These are phyloP conservation scores for Tortrix viridana DNA, from an alignment of 2,888 invertebrate species.

Conservation along the genomic window DNA sequence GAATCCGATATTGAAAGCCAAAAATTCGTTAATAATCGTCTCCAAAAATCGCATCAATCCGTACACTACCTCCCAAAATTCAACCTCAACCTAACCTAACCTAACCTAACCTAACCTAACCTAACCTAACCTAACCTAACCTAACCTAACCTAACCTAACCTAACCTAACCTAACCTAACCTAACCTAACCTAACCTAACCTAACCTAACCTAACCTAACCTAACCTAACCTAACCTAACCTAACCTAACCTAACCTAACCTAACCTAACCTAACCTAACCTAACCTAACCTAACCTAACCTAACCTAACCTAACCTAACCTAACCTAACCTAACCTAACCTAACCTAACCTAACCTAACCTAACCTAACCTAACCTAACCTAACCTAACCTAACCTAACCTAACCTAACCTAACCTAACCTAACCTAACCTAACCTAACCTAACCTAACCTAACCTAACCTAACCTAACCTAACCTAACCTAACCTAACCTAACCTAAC, in stretches of 20 bases:
- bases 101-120: neutral
- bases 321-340: neutral
- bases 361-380: too few relatives aligned
- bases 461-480: constrained; percentile 17
- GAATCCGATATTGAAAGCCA: too few relatives aligned
- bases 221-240: constrained; percentile 7
- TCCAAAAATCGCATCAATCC: too few relatives aligned
- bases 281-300: constrained; percentile 25
- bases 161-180: constrained; percentile 25
- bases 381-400: too few relatives aligned
- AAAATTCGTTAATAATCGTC: too few relatives aligned
- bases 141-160: constrained; percentile 25
- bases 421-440: constrained; percentile 23
- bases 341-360: too few relatives aligned
- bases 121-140: constrained; percentile 12
- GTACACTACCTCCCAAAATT: too few relatives aligned
- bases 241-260: constrained; percentile 15
- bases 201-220: constrained; percentile 10
- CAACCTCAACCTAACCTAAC: neutral
- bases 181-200: constrained; percentile 20
- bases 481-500: constrained; percentile 30
- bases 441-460: constrained; percentile 20
- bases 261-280: constrained; percentile 25
- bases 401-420: too few relatives aligned
- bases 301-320: constrained; percentile 15